Evolutionary conservation across 2,113 vertebrate genomes (phyloP).

Genomic region (Paradisaea rubra): DNA sequence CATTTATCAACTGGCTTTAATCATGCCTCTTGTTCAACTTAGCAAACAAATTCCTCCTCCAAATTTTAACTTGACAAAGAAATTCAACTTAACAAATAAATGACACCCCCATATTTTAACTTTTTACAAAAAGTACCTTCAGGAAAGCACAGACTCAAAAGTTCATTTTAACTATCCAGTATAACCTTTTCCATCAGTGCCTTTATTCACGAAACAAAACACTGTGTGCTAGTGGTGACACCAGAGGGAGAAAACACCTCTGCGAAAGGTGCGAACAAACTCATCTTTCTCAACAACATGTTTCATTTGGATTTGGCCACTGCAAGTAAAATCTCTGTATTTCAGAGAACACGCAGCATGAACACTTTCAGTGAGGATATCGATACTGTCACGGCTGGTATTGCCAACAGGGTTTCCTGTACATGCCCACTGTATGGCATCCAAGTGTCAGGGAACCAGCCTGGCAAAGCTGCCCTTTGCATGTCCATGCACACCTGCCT

Average conservation of each 20-base stretch:
- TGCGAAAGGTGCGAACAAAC: background rate
- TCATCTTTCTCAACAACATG: background rate
- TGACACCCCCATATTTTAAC: background rate
- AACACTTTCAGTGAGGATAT: background rate
- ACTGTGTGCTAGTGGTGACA: background rate
- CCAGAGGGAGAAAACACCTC: background rate
- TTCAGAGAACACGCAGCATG: background rate
- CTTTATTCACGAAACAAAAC: background rate
- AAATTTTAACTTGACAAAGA: background rate
- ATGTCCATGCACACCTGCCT: background rate
- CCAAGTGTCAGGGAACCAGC: background rate
- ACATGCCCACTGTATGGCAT: background rate
- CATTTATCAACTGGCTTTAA: background rate
- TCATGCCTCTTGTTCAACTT: background rate
- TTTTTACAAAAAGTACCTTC: background rate
- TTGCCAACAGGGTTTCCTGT: background rate
- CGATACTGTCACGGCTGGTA: accelerated
- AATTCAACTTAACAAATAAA: background rate
- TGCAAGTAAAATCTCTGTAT: accelerated
- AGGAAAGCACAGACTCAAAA: background rate
- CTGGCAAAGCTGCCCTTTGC: background rate
- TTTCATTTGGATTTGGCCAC: background rate
- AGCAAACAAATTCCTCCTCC: background rate
- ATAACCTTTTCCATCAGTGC: background rate
- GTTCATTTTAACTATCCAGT: background rate